Conservation (phyloP, 2,888 invertebrate genomes). For the Punctoribates punctum region DNA sequence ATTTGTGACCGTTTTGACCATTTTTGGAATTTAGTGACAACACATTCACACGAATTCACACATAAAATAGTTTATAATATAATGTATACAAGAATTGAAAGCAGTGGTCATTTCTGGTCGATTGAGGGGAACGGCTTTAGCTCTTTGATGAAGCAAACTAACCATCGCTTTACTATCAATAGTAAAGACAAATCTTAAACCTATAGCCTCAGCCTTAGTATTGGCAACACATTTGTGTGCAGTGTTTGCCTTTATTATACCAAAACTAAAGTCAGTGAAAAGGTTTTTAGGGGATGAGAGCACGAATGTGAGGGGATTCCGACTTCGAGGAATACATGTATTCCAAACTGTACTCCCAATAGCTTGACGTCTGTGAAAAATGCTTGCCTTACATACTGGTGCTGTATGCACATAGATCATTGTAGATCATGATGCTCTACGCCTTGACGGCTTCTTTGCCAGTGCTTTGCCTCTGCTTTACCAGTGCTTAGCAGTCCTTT, state of each 20-base stretch:
- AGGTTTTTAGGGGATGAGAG: not conserved
- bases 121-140: conserved; percentile 14
- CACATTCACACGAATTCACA: conserved; percentile 21
- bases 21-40: conserved; percentile 19
- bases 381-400: conserved; percentile 24
- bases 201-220: conserved; percentile 2
- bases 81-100: not conserved
- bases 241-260: conserved; percentile 15
- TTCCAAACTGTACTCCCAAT: not conserved
- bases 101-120: conserved; percentile 31
- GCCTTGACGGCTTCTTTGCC: not conserved
- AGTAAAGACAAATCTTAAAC: conserved; percentile 34
- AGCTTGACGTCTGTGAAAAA: conserved; percentile 30
- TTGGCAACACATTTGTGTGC: conserved; percentile 18
- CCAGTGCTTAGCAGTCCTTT: not conserved
- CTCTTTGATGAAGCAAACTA: conserved; percentile 25
- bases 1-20: conserved; percentile 35
- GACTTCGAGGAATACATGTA: conserved; percentile 33
- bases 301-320: conserved; percentile 30
- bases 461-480: not conserved
- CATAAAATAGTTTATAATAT: conserved; percentile 6
- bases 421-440: conserved; percentile 30
- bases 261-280: conserved; percentile 17
- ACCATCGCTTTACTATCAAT: conserved; percentile 22
- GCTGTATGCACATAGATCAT: conserved; percentile 1